A percentile compares a stretch with the other conserved stretches of the same genome.
Evolutionary conservation across 2,797 vertebrate genomes (phyloP).

Genomic region (Sebastes miniatus): DNA sequence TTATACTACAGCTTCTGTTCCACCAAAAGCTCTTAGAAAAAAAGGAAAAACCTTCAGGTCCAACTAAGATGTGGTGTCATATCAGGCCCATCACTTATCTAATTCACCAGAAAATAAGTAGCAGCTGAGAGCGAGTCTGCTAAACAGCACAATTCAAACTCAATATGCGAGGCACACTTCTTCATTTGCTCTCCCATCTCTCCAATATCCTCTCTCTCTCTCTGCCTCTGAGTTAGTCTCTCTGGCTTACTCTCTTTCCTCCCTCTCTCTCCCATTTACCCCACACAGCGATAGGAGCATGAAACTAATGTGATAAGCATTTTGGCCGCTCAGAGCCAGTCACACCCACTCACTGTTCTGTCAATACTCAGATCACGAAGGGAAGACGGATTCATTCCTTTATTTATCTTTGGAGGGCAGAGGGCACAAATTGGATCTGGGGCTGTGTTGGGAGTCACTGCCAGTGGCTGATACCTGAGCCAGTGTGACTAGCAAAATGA

Average conservation of each 20-base stretch:
- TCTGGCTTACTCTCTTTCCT: conserved; percentile 7
- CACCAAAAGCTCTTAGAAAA: conserved; percentile 26
- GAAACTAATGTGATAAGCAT: conserved; percentile 64
- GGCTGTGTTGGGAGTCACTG: conserved; percentile 49
- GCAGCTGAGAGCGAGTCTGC: conserved; percentile 50
- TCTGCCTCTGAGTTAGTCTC: conserved; percentile 26
- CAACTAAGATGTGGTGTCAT: conserved; percentile 48
- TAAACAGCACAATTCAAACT: conserved; percentile 68
- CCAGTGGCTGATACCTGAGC: conserved; percentile 57
- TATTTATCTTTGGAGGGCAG: conserved; percentile 68
- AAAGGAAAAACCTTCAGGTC: conserved; percentile 41
- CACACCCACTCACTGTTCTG: conserved; percentile 57
- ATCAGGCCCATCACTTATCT: conserved; percentile 63
- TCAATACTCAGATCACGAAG: conserved; percentile 63
- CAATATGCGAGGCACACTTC: conserved; percentile 56
- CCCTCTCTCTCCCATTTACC: conserved; percentile 41
- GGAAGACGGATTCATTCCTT: conserved; percentile 58
- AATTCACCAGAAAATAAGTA: conserved; percentile 75
- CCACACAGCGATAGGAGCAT: conserved; percentile 49
- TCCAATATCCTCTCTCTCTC: conserved; percentile 19
- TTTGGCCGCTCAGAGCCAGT: conserved; percentile 39
- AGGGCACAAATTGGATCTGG: conserved; percentile 70
- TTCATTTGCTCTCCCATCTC: conserved; percentile 61
- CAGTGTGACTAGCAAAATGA: conserved; percentile 54
- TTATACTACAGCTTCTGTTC: conserved; percentile 17